phyloP scores from a whole-genome alignment of 2,797 vertebrate genomes.

The Dicrostonyx torquatus region DNA sequence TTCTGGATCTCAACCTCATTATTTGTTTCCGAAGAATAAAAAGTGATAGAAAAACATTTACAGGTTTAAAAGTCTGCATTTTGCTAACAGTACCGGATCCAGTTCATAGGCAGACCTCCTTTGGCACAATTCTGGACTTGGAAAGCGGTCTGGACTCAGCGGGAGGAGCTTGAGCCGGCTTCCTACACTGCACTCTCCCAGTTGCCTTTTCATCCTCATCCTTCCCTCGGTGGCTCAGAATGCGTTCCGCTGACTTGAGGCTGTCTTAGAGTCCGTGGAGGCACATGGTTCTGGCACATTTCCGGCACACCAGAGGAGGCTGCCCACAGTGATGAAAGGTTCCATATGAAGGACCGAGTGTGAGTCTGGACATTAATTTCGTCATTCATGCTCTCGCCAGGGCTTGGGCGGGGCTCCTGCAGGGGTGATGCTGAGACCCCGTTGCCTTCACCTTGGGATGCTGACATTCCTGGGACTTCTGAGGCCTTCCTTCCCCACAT shows the following conservation, averaged over 20 bases:
- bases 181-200: rapidly evolving
- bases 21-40: constrained; percentile 24
- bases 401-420: not conserved
- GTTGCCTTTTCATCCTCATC: rapidly evolving
- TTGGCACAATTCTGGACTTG: not conserved
- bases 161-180: not conserved
- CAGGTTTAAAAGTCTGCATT: not conserved
- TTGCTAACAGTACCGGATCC: not conserved
- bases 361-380: too few relatives aligned
- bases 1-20: not conserved
- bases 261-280: not conserved
- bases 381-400: not conserved
- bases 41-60: not conserved
- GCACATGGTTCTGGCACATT: not conserved
- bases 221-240: not conserved
- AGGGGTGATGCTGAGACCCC: rapidly evolving
- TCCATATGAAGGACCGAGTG: too few relatives aligned
- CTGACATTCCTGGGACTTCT: not conserved
- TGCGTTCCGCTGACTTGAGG: not conserved
- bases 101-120: rapidly evolving
- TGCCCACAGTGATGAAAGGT: not conserved
- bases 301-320: too few relatives aligned
- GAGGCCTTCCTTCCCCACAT: rapidly evolving
- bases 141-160: not conserved
- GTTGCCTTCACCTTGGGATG: rapidly evolving